phyloP scores from a whole-genome alignment of 2,888 invertebrate genomes.

The Leucophora obtusa region DNA sequence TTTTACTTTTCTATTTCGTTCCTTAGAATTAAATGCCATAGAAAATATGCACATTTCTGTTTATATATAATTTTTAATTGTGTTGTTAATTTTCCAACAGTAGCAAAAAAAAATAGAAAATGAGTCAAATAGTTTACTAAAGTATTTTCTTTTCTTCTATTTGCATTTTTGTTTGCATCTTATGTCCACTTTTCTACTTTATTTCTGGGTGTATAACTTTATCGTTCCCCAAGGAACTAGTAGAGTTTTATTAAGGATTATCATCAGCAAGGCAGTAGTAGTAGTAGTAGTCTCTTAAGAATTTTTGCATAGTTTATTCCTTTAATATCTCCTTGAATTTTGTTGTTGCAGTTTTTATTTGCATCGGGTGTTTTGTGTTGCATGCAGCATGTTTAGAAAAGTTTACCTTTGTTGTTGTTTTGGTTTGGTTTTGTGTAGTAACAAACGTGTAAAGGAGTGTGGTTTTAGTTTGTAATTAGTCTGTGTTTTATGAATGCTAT shows the following conservation, averaged over 20 bases:
- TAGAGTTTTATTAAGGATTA: conserved; percentile 54
- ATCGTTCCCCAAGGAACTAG: conserved; percentile 40
- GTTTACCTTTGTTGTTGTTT: conserved; percentile 6
- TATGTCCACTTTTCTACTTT: conserved; percentile 55
- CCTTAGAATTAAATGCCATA: conserved; percentile 55
- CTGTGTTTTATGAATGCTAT: conserved; percentile 58
- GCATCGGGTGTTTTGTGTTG: conserved; percentile 19
- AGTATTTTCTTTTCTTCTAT: conserved; percentile 35
- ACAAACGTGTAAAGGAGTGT: conserved; percentile 43
- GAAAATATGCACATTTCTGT: conserved; percentile 46
- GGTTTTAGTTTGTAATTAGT: conserved; percentile 62
- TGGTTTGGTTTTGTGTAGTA: not conserved
- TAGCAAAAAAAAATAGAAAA: conserved; percentile 46
- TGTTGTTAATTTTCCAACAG: conserved; percentile 64
- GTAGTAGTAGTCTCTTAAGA: conserved; percentile 51
- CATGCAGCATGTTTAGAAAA: conserved; percentile 31
- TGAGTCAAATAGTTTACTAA: conserved; percentile 61
- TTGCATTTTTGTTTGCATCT: conserved; percentile 48
- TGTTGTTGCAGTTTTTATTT: conserved; percentile 11
- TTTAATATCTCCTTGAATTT: conserved; percentile 7
- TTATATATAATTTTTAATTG: conserved; percentile 64
- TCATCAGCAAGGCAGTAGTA: conserved; percentile 37
- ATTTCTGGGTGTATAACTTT: conserved; percentile 44
- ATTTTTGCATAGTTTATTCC: conserved; percentile 25
- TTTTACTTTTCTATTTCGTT: conserved; percentile 16